These are phyloP conservation scores for Gallinago stenura DNA, from an alignment of 2,797 vertebrate genomes.

Conservation along the genomic window DNA sequence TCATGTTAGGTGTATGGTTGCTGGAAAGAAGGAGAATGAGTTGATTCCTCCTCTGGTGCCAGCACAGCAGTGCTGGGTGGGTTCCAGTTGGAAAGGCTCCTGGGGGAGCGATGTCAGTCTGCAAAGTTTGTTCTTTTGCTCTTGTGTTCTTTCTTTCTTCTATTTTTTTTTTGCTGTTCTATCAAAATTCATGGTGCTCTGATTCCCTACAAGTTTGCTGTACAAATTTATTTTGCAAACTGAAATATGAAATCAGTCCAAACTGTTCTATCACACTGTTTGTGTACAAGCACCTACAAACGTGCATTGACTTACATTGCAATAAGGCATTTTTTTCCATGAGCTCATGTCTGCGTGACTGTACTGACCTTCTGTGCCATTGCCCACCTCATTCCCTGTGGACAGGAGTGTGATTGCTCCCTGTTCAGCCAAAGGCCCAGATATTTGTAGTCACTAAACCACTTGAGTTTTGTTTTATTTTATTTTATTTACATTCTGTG, in stretches of 20 bases:
- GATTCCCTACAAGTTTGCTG: background rate
- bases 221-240: background rate
- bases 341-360: background rate
- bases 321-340: background rate
- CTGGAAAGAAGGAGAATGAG: background rate
- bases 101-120: rapidly evolving
- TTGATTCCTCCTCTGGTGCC: background rate
- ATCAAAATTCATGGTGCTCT: background rate
- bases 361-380: background rate
- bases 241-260: background rate
- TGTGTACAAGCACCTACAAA: background rate
- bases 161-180: background rate
- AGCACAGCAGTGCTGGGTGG: background rate
- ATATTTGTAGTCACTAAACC: background rate
- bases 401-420: background rate
- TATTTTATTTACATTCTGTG: background rate
- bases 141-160: background rate
- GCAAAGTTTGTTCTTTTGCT: background rate
- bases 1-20: background rate
- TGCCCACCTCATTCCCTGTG: background rate
- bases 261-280: rapidly evolving
- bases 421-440: background rate
- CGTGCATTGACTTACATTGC: background rate
- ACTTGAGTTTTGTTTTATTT: background rate
- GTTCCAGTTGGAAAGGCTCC: slow-evolving; percentile 3